phyloP scores from a whole-genome alignment of 2,113 vertebrate genomes.

The Chloebia gouldiae region DNA sequence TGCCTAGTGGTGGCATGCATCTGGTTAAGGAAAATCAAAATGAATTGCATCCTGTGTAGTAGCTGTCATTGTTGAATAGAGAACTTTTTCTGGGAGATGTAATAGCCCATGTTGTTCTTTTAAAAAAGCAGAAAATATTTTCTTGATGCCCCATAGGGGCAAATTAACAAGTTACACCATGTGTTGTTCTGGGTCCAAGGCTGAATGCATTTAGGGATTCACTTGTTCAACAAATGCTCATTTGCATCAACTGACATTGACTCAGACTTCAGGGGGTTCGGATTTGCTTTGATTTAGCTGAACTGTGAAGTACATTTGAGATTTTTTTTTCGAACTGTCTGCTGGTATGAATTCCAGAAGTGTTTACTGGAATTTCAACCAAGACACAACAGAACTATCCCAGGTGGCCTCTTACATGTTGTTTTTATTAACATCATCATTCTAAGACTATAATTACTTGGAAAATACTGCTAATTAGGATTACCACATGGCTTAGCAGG shows the following conservation, averaged over 20 bases:
- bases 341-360: background rate
- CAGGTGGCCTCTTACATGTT: background rate
- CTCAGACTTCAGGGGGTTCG: background rate
- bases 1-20: background rate
- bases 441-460: background rate
- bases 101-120: background rate
- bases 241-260: conserved; percentile 22
- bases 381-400: background rate
- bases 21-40: background rate
- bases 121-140: background rate
- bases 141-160: background rate
- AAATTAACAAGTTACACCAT: background rate
- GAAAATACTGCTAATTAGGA: background rate
- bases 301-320: background rate
- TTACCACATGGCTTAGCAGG: background rate
- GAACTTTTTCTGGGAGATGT: background rate
- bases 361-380: background rate
- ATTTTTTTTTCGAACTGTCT: background rate
- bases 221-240: background rate
- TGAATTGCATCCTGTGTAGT: background rate
- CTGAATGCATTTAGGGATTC: background rate
- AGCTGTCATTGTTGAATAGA: background rate
- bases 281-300: background rate
- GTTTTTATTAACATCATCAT: background rate
- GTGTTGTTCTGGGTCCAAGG: background rate